Percentiles rank a stretch among this genome's conserved stretches.
Evolutionary conservation across 1,140 invertebrate species (phyloP).

Genomic region (Drosophila carrolli): DNA sequence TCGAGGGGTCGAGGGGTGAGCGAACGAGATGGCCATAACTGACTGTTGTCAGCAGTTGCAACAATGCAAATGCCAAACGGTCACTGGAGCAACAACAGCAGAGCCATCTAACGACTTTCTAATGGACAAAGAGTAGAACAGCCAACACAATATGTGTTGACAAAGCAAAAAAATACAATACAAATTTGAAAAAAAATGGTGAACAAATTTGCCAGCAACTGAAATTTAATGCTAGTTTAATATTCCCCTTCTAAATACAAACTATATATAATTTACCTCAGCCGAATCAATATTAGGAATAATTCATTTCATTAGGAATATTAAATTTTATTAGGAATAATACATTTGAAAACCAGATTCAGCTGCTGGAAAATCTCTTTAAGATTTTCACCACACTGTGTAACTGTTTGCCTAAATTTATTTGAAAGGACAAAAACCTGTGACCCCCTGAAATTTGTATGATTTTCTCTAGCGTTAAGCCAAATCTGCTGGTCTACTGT

Average conservation of each 20-base stretch:
- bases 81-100: slow-evolving; percentile 53
- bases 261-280: neutral
- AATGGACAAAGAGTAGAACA: slow-evolving; percentile 54
- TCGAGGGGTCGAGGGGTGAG: slow-evolving; percentile 4
- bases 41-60: slow-evolving; percentile 52
- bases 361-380: slow-evolving; percentile 1
- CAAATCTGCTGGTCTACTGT: slow-evolving; percentile 17
- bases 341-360: no score
- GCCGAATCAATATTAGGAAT: neutral
- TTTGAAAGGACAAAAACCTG: neutral
- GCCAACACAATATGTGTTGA: slow-evolving; percentile 27
- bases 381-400: neutral
- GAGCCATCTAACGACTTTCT: slow-evolving; percentile 67
- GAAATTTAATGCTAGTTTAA: slow-evolving; percentile 12
- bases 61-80: slow-evolving; percentile 62
- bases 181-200: slow-evolving; percentile 29
- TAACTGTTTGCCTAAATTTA: slow-evolving; percentile 9
- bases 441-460: slow-evolving; percentile 2
- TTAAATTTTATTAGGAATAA: neutral
- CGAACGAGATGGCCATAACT: slow-evolving; percentile 38
- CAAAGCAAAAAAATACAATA: slow-evolving; percentile 13
- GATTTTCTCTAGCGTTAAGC: slow-evolving; percentile 7
- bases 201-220: neutral
- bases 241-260: slow-evolving; percentile 10
- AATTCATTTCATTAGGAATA: no score